These are phyloP conservation scores for Rhipidura dahli DNA, from an alignment of 2,113 vertebrate species.

Conservation along the genomic window DNA sequence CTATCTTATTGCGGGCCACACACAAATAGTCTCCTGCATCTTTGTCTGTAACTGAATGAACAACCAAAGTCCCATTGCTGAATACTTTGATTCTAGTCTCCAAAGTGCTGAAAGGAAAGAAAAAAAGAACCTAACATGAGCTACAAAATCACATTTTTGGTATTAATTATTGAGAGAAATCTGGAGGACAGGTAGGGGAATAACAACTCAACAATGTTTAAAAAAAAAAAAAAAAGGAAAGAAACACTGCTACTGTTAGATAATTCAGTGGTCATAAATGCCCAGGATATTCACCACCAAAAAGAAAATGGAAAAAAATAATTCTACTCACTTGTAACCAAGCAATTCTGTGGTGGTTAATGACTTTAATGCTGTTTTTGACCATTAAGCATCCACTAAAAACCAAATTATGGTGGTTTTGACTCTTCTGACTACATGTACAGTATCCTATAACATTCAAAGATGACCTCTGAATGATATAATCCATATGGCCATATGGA, in stretches of 20 bases:
- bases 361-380: not conserved
- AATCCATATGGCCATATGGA: not conserved
- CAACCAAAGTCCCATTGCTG: conserved; percentile 82
- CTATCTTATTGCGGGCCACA: conserved; percentile 85
- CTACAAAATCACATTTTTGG: not conserved
- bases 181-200: fast-evolving
- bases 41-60: conserved; percentile 81
- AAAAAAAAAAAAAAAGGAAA: not conserved
- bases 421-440: not conserved
- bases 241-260: not conserved
- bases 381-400: not conserved
- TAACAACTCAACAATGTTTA: not conserved
- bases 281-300: not conserved
- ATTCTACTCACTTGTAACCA: not conserved
- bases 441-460: not conserved
- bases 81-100: conserved; percentile 84
- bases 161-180: not conserved
- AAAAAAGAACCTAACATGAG: not conserved
- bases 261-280: not conserved
- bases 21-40: conserved; percentile 91
- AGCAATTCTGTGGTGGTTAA: not conserved
- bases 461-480: not conserved
- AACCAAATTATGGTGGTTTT: not conserved
- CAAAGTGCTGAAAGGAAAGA: conserved; percentile 63
- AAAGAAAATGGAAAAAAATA: not conserved